A percentile compares a stretch with the other conserved stretches of the same genome.
Conservation (phyloP, 2,888 invertebrate genomes). For the Patella ulyssiponensis region DNA sequence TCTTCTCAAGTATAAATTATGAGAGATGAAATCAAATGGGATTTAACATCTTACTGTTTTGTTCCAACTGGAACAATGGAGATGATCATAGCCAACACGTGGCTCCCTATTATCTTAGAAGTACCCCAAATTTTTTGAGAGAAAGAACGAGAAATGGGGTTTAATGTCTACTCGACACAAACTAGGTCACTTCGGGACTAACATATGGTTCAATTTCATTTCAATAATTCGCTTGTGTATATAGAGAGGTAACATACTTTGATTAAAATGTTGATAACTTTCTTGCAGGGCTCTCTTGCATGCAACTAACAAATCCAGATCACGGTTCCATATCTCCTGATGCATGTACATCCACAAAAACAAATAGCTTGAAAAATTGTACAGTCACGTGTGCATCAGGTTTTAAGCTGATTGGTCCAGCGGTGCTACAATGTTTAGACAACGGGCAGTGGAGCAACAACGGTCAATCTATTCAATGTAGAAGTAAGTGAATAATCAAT, state of each 20-base stretch:
- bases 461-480: slow-evolving; percentile 40
- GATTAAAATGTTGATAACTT: not conserved
- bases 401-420: slow-evolving; percentile 38
- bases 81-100: too few species aligned
- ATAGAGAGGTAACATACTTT: not conserved
- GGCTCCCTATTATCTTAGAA: too few species aligned
- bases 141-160: not conserved
- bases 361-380: slow-evolving; percentile 41
- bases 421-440: slow-evolving; percentile 43
- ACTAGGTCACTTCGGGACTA: too few species aligned
- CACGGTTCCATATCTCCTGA: slow-evolving; percentile 44
- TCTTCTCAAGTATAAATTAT: too few species aligned
- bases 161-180: not conserved
- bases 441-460: slow-evolving; percentile 54
- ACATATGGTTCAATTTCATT: too few species aligned
- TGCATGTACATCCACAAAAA: slow-evolving; percentile 36
- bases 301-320: slow-evolving; percentile 31
- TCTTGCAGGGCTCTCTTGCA: slow-evolving; percentile 42
- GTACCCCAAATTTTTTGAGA: too few species aligned
- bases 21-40: too few species aligned
- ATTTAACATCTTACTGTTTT: too few species aligned
- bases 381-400: slow-evolving; percentile 51
- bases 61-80: too few species aligned
- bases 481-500: slow-evolving; percentile 30
- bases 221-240: too few species aligned